Percentiles rank a stretch among this genome's conserved stretches.
Evolutionary conservation across 2,113 vertebrate species (phyloP).

Genomic region (Saccopteryx bilineata): DNA sequence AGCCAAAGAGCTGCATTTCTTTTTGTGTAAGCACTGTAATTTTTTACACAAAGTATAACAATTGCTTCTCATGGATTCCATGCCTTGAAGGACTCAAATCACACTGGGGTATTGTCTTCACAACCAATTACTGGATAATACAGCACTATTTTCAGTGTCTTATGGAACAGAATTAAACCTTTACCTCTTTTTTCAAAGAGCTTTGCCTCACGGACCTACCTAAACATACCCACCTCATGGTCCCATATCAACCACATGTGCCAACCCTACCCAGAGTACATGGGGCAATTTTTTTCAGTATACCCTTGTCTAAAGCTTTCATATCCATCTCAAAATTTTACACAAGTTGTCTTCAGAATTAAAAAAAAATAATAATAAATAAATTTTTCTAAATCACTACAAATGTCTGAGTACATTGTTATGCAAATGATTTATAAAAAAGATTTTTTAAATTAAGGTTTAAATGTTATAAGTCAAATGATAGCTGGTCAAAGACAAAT

Average conservation of each 20-base stretch:
- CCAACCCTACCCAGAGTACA: background rate
- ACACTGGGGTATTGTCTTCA: background rate
- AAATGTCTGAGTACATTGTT: background rate
- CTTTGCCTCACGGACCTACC: background rate
- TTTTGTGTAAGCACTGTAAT: background rate
- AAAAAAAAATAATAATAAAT: background rate
- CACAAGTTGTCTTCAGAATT: background rate
- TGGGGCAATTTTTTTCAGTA: background rate
- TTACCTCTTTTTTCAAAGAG: conserved; percentile 23
- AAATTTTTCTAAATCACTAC: background rate
- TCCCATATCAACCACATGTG: too few species aligned
- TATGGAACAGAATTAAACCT: background rate
- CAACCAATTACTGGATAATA: background rate
- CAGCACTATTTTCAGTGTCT: background rate
- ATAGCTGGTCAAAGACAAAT: conserved; percentile 25
- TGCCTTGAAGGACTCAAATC: background rate
- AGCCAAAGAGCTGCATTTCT: background rate
- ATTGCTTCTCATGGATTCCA: background rate
- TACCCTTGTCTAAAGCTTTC: background rate
- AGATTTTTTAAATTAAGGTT: background rate
- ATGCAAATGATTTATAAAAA: background rate
- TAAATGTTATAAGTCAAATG: background rate
- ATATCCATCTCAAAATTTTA: background rate
- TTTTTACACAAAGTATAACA: conserved; percentile 36
- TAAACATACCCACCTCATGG: background rate